These are phyloP conservation scores for Puntigrus tetrazona DNA, from an alignment of 2,113 vertebrate genomes.

Conservation along the genomic window DNA sequence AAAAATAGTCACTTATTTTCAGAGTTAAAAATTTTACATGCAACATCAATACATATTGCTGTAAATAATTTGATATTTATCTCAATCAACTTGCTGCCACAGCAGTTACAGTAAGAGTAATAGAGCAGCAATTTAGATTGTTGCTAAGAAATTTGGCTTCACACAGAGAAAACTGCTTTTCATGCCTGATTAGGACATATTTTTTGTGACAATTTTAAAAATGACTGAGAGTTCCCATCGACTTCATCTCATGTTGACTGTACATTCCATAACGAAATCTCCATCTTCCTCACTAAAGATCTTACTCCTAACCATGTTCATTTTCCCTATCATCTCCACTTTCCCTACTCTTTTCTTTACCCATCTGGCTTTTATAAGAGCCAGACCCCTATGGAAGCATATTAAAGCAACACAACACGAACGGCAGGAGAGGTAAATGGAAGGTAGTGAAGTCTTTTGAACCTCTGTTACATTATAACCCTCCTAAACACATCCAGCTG, in stretches of 20 bases:
- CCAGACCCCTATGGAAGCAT: slow-evolving; percentile 79
- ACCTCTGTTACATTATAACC: slow-evolving; percentile 83
- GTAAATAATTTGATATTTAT: not conserved
- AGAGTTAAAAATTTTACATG: not conserved
- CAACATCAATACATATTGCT: not conserved
- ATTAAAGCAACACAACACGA: slow-evolving; percentile 81
- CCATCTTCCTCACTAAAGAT: slow-evolving; percentile 12
- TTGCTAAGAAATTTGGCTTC: not conserved
- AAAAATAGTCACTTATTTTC: not conserved
- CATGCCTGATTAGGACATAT: not conserved
- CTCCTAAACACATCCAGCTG: slow-evolving; percentile 84
- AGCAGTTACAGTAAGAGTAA: not conserved
- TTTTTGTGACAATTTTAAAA: not conserved
- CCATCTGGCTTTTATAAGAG: slow-evolving; percentile 81
- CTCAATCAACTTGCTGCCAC: not conserved
- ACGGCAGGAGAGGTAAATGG: slow-evolving; percentile 82
- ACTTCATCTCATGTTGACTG: slow-evolving; percentile 28
- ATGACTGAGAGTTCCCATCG: slow-evolving; percentile 33
- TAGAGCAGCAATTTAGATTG: not conserved
- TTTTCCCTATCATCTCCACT: slow-evolving; percentile 60
- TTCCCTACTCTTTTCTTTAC: slow-evolving; percentile 63
- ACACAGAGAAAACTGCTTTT: not conserved
- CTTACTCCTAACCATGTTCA: not conserved
- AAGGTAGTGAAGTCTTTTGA: slow-evolving; percentile 83
- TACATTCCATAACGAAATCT: slow-evolving; percentile 22